These are phyloP conservation scores for Rynchops niger DNA, from an alignment of 2,113 vertebrate genomes.

Conservation along the genomic window DNA sequence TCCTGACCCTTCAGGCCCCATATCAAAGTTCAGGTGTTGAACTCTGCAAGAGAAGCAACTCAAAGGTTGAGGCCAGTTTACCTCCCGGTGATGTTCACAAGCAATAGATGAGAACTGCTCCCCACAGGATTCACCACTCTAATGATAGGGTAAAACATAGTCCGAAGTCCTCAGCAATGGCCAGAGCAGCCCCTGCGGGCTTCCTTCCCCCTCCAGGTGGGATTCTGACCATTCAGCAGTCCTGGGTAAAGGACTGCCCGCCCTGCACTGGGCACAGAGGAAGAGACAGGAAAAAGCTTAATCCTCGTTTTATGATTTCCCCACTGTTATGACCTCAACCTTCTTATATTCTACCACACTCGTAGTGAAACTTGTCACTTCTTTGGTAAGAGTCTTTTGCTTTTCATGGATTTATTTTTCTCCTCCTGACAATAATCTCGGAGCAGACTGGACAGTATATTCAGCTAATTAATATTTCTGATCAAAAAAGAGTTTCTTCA, in stretches of 20 bases:
- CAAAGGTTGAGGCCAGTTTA: not conserved
- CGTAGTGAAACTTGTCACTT: not conserved
- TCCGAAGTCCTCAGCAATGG: not conserved
- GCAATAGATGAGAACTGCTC: not conserved
- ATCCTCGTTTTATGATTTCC: not conserved
- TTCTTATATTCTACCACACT: not conserved
- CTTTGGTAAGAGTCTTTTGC: not conserved
- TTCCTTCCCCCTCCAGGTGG: not conserved
- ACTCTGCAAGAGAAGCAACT: not conserved
- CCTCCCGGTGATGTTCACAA: not conserved
- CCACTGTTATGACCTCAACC: not conserved
- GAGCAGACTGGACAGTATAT: not conserved
- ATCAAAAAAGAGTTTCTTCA: not conserved
- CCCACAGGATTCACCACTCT: not conserved
- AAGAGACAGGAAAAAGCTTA: not conserved
- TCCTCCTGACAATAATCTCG: not conserved
- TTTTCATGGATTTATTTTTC: not conserved
- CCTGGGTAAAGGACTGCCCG: not conserved
- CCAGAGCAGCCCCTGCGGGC: not conserved
- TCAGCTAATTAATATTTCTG: not conserved
- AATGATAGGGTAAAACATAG: not conserved
- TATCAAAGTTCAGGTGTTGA: accelerated
- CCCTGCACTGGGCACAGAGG: not conserved
- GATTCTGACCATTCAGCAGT: not conserved
- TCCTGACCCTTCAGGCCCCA: not conserved